A percentile compares a stretch with the other conserved stretches of the same genome.
phyloP scores from a whole-genome alignment of 2,797 vertebrate species.

The Liasis olivaceus region DNA sequence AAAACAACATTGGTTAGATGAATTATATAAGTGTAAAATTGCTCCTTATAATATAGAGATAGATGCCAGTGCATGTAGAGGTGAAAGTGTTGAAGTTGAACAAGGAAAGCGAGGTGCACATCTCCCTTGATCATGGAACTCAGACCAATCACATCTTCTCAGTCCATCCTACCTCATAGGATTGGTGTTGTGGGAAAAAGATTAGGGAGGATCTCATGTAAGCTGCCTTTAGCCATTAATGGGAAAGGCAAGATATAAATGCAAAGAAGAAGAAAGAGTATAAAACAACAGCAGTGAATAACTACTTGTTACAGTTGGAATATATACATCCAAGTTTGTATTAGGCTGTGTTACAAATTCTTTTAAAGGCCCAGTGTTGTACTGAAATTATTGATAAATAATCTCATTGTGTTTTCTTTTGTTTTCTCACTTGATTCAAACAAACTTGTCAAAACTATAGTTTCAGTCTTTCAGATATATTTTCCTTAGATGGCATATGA shows the following conservation, averaged over 20 bases:
- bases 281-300: neutral
- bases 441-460: neutral
- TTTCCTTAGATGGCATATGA: fast-evolving
- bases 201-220: neutral
- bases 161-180: neutral
- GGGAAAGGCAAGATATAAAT: neutral
- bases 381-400: neutral
- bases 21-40: neutral
- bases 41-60: neutral
- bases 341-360: neutral
- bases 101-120: neutral
- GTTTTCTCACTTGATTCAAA: neutral
- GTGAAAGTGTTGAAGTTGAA: neutral
- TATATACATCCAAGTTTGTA: neutral
- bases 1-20: neutral
- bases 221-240: neutral
- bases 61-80: neutral
- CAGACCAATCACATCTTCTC: neutral
- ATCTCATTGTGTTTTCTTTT: neutral
- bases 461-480: fast-evolving
- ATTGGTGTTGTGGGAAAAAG: neutral
- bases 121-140: neutral
- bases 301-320: neutral
- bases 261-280: neutral
- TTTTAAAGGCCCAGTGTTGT: neutral